Evolutionary conservation across 2,888 invertebrate species (phyloP), one percentile per base, ranked within the genome.

Genomic region (Stegana nigrithorax): DNA sequence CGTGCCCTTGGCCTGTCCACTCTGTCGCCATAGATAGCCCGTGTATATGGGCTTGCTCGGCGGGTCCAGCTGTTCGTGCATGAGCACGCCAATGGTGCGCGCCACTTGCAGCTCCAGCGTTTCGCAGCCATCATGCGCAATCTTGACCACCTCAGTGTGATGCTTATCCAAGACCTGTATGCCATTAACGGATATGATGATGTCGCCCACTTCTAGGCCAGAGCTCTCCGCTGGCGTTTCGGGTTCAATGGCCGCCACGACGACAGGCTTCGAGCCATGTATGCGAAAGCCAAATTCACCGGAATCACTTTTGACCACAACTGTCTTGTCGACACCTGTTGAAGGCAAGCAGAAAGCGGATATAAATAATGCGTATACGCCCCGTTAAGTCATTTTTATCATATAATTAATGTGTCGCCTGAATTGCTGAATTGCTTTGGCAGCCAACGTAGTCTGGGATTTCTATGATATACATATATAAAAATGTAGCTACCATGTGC

Each of bases 251-350:
- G 95, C 95, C 3, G 97, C 96, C 26, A 97, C 96, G 12, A 97
- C 95, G n/a, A 97, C 96, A 1, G 97, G 97, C 80, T 95, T 94
- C 63, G 95, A 95, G 25, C 97, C 97, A 77, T 97, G 95, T 80
- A 98, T 96, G 66, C 97, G 91, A 85, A 98, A 96, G 12, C 97
- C 97, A 83, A 96, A 97, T 83, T 96, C 97, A 36, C 94, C 94
- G 23, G 92, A 91, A 73, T 93, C 92, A 58, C 94, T 90, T 69
- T 91, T 90, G 4, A 96, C 93, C 59, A 92, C 89, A 29, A 96
- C 93, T 17, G 92, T 92, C 85, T 96, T 95, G 87, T 96, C 95
- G 79, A 93, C 92, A 85, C 94, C 96, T 96, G 86, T 4, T 67
- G 67, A 50, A 42, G 17, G 19, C 26, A 29, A 63, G 14, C 25